phyloP scores from a whole-genome alignment of 2,113 vertebrate genomes.

The Globicephala melas region DNA sequence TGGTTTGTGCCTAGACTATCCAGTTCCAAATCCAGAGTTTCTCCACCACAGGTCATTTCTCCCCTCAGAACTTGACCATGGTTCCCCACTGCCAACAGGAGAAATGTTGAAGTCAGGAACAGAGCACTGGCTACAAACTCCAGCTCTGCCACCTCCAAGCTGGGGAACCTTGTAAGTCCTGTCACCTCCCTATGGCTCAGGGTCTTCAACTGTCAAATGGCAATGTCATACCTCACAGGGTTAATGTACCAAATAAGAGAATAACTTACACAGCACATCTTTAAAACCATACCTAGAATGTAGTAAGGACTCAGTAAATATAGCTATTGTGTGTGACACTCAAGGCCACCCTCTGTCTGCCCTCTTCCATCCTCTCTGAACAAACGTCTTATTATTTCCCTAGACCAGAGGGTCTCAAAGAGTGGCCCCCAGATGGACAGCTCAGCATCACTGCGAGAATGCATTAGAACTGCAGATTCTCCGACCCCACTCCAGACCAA shows the following conservation, averaged over 20 bases:
- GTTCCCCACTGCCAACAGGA: not conserved
- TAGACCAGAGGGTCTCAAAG: not conserved
- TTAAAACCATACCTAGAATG: not conserved
- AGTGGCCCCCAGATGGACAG: not conserved
- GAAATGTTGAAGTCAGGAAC: not conserved
- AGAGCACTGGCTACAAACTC: not conserved
- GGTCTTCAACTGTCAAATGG: not conserved
- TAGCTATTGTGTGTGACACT: not conserved
- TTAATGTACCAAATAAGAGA: not conserved
- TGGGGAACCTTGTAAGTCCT: not conserved
- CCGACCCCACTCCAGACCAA: not conserved
- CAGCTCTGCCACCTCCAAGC: not conserved
- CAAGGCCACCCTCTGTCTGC: not conserved
- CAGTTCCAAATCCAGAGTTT: not conserved
- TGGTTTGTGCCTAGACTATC: not conserved
- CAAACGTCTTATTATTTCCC: not conserved
- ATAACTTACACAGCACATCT: not conserved
- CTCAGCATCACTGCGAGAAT: not conserved
- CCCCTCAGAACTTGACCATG: not conserved
- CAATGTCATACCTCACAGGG: no score
- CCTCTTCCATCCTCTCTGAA: not conserved
- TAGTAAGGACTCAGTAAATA: not conserved
- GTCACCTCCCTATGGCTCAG: not conserved
- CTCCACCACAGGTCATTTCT: not conserved
- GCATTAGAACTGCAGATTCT: not conserved